Base-by-base conservation (phyloP, 2,888 invertebrate species). In the Esperia sulphurella region DNA sequence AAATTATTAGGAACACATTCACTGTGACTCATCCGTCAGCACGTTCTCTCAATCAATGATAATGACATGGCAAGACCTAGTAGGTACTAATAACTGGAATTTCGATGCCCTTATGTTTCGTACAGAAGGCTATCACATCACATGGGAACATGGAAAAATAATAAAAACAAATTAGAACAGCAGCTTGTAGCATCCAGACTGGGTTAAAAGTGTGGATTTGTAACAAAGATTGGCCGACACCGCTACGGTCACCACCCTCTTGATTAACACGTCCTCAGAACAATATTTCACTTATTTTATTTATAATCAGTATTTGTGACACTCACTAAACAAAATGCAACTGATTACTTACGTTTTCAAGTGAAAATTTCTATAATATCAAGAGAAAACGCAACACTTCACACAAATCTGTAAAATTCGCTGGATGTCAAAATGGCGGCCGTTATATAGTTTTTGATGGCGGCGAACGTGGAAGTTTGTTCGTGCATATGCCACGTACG, bases 401-500 rank as follows among this genome's bases (percentile, higher is more conserved):
- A 92, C 91, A 88, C 90, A 91, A 92, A 91, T 91, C 92, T 92
- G 91, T 91, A 81, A 82, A 92, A 92, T 91, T 92, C 92, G 90
- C 92, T 93, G 92, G 92, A 92, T 93, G 93, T 94, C 93, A 94
- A 94, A 93, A 94, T 94, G 94, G 89, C 89, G 89, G 94, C 94
- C 21, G 21, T 21, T 21, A 21, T 21, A 21, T 21, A 21, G 3
- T 21, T 21, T 21, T 21, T 21, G 21, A 21, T 21, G 21, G 21
- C 89, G 89, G 94, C 94, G 94, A 93, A 93, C 92, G 93, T 92
- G 92, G 92, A 93, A 92, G 91, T 92, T n/a, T 91, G 87, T 91
- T 92, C 92, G 92, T 92, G 91, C 92, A 91, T 91, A 91, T 94
- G 94, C 94, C 94, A 94, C 94, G 94, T 94, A 94, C 94, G 94